Base-by-base conservation (phyloP, 2,888 invertebrate genomes). In the Yponomeuta malinellus region DNA sequence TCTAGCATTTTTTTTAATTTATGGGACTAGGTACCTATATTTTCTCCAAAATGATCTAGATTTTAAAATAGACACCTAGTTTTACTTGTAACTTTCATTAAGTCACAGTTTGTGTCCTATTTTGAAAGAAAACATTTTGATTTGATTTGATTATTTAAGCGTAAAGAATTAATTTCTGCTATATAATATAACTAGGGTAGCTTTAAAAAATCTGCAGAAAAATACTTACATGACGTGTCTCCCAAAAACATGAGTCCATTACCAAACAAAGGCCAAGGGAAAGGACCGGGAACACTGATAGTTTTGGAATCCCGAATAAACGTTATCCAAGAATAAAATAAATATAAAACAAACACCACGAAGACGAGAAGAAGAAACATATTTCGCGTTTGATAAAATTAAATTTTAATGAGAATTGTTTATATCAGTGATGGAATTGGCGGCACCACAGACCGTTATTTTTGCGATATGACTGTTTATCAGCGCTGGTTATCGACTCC, bases 191-290 rank as follows among this genome's bases (percentile, higher is more conserved):
- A 10, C 33, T 33, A 5, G 33, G 33, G 33, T 33, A 33, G 33
- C 33, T 15, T 59, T 59, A 59, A 15, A 5, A 37, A 43, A 43
- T 8, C 9, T 8, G 8, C 43, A 8, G 6, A 43, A 43, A 43
- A 43, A 43, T 43, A 76, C 75, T 74, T 78, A 90, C 89, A 82
- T 73, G 88, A 78, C n/a, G 93, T 87, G 70, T 79, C 77, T 71
- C 85, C 88, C n/a, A 88, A 77, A 73, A 93, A 84, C 33, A 90
- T 80, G 72, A 88, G 81, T 0, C 85, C 93, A 81, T 93, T 93
- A 0, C 94, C 94, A 10, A 94, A 68, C 2, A 94, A 12, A 0
- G 94, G 94, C 63, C 88, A 74, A 0, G 85, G 81, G 0, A 73
- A 68, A 0, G 93, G 92, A 9, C 89, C 89, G 2, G 75, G 75